A percentile compares a stretch with the other conserved stretches of the same genome.
Conservation (phyloP, 2,797 vertebrate genomes). For the Synaphobranchus kaupii region DNA sequence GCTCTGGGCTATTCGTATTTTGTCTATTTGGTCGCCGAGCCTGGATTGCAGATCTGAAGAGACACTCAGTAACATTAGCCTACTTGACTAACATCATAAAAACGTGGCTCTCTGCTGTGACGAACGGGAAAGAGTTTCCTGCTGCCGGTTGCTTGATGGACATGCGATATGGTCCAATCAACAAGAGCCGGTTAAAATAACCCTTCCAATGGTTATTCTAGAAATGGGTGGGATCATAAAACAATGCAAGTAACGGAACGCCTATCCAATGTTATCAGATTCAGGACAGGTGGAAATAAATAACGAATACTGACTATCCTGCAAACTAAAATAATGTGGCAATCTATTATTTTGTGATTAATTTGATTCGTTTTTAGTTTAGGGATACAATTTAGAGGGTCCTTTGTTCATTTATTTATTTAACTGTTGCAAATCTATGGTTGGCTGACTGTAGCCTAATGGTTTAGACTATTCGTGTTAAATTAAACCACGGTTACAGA, state of each 20-base stretch:
- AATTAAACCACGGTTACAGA: not conserved
- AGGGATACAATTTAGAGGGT: not conserved
- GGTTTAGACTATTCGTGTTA: not conserved
- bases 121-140: not conserved
- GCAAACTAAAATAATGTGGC: not conserved
- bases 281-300: not conserved
- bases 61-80: no score
- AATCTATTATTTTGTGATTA: not conserved
- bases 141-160: constrained; percentile 41
- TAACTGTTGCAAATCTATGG: not conserved
- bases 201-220: constrained; percentile 50
- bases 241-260: not conserved
- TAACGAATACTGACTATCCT: not conserved
- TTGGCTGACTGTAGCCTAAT: not conserved
- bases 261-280: not conserved
- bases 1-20: no score
- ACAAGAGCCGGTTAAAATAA: not conserved
- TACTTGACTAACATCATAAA: no score
- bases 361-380: not conserved
- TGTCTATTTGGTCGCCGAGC: no score
- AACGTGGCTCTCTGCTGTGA: not conserved
- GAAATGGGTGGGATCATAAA: constrained; percentile 34
- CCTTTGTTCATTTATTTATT: not conserved
- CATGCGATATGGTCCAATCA: constrained; percentile 42
- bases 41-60: no score